Evolutionary conservation across 2,113 vertebrate genomes (phyloP).

Genomic region (pig (Sus scrofa)): DNA sequence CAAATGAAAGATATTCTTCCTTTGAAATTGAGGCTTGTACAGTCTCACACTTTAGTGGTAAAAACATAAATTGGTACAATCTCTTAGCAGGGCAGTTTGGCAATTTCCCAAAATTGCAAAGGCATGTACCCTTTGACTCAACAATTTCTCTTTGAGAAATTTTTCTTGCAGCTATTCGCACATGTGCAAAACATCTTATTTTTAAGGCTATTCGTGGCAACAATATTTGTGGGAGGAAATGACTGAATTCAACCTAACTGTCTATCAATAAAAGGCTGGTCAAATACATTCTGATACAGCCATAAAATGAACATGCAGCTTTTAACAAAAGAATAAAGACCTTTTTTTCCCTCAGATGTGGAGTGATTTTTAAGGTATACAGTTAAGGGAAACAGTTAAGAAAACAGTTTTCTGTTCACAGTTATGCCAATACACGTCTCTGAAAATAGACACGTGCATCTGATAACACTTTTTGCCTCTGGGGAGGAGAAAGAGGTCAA

Average conservation of each 20-base stretch:
- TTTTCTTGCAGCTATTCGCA: not conserved
- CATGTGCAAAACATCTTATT: not conserved
- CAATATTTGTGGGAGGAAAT: not conserved
- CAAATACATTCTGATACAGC: not conserved
- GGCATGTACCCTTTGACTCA: not conserved
- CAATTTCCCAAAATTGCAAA: not conserved
- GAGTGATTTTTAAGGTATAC: not conserved
- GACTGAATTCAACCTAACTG: not conserved
- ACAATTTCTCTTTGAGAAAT: not conserved
- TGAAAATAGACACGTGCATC: not conserved
- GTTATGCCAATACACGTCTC: not conserved
- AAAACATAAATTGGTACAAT: not conserved
- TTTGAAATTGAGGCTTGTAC: not conserved
- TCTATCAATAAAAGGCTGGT: not conserved
- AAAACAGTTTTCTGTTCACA: not conserved
- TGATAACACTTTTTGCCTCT: not conserved
- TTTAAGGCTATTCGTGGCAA: not conserved
- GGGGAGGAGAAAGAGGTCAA: not conserved
- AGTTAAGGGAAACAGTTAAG: not conserved
- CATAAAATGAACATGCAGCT: not conserved
- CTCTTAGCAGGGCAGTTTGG: not conserved
- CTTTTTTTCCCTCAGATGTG: not conserved
- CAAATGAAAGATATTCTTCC: not conserved
- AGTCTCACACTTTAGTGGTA: not conserved
- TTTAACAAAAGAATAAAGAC: slow-evolving; percentile 23